Evolutionary conservation across 2,797 vertebrate genomes (phyloP), one percentile per base, ranked within the genome.

Genomic region (Thaleichthys pacificus): DNA sequence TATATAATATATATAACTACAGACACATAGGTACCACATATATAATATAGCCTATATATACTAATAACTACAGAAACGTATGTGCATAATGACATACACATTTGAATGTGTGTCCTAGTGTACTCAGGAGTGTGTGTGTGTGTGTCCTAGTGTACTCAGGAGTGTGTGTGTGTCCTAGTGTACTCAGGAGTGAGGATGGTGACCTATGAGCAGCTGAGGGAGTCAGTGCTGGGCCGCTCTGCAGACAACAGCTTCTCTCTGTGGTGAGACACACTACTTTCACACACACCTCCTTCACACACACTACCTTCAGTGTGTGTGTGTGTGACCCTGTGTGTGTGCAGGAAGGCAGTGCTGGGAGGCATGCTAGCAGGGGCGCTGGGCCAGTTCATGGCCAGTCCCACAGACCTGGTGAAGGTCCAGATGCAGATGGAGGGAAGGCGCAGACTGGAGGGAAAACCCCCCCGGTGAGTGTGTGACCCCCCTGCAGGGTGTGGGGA

Each of bases 391-490:
- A 85, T 96, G 0, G 94, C 94, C 74, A 95, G 94, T 74, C 95
- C 95, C 0, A 86, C 95, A 5, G 95, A 96, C 74, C 87, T 96
- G 79, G 93, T 96, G 66, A 95, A 96, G 80, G 93, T 96, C 26
- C 95, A 96, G 86, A 95, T 96, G 95, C 94, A 96, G 76, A 96
- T 95, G 94, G 95, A 96, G 84, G 95, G 95, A 1, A 92, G 82
- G 72, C 87, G 93, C 60, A 89, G 89, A 73, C 72, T 95, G 47
- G 94, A 96, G 85, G 94, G 94, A 69, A 95, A 95, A 73, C 90
- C 94, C 0, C 80, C 92, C 61, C 81, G 94, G 94, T 93, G 7
- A 57, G 91, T 72, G 57, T 42, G 42, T 57, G 64, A 42, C 17
- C 11, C 12, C 12, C 32, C 12, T 30, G 14, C 11, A 24, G 21